Evolutionary conservation across 2,113 vertebrate genomes (phyloP), one percentile per base, ranked within the genome.

Genomic region (Erpornis zantholeuca): DNA sequence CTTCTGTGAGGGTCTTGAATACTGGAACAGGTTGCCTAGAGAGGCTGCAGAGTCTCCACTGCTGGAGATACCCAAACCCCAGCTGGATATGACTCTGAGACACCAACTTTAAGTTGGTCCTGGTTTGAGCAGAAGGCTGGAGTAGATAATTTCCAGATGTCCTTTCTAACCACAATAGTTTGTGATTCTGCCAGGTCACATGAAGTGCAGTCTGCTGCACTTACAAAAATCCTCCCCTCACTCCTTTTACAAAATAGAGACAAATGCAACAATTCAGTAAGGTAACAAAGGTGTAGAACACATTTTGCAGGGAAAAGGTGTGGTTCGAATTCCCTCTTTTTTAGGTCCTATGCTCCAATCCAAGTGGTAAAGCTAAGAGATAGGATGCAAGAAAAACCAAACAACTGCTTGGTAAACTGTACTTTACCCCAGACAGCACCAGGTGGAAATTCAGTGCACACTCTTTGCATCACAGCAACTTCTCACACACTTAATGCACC

Each of bases 261-360:
- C 35, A 81, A 83, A 92, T 13, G 33, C 59, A 93, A n/a, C 16
- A 70, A 70, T 59, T 52, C 47, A 78, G 52, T 65, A 70, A 66
- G 2, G 4, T 27, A 78, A 63, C 12, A 83, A 45, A 83, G 88
- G 9, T 2, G 1, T 0, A 3, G 45, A 8, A 65, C 1, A 4
- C 21, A 29, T 56, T 93, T 90, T 79, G 36, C 44, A 59, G 21
- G 33, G 50, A 81, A 90, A 86, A 11, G 12, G 15, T 4, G 9
- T 35, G 28, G 54, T 65, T 80, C 63, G 86, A 61, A 88, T 40
- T 65, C 35, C 65, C 47, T 27, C 24, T 47, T 31, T 75, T 86
- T 85, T 36, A 69, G 47, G 49, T 77, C 35, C 38, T 44, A 22
- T 69, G 59, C n/a, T 73, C 23, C 61, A 82, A 81, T 49, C 17